phyloP scores from a whole-genome alignment of 2,797 vertebrate genomes.

The Erithacus rubecula region DNA sequence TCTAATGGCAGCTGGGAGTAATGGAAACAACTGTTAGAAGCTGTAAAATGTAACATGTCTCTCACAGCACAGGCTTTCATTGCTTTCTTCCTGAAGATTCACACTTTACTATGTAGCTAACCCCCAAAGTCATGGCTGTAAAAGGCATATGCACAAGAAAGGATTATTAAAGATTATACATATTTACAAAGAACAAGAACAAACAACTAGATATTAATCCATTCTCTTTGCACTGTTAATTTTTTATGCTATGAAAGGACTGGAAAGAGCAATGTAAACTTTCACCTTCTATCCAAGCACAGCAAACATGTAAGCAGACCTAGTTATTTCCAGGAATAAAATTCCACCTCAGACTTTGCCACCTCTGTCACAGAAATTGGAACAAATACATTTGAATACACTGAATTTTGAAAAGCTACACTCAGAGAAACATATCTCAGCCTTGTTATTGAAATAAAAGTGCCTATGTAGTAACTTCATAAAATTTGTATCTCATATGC shows the following conservation, averaged over 20 bases:
- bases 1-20: conserved; percentile 49
- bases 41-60: conserved; percentile 54
- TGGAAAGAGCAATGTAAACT: conserved; percentile 49
- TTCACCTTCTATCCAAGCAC: conserved; percentile 25
- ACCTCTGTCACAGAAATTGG: neutral
- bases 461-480: neutral
- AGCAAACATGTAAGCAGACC: neutral
- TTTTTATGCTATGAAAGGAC: conserved; percentile 39
- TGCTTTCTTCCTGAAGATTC: conserved; percentile 37
- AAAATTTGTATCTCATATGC: conserved; percentile 1
- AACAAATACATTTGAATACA: conserved; percentile 28
- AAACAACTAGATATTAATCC: conserved; percentile 63
- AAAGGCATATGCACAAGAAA: conserved; percentile 36
- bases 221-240: conserved; percentile 35
- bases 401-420: conserved; percentile 10
- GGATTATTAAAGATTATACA: conserved; percentile 61
- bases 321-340: neutral
- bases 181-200: conserved; percentile 57
- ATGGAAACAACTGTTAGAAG: conserved; percentile 62
- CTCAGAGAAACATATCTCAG: neutral
- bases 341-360: neutral
- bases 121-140: conserved; percentile 40
- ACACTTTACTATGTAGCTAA: conserved; percentile 25
- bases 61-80: neutral
- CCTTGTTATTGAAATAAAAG: conserved; percentile 15